Percentiles rank a stretch among this genome's conserved stretches.
Conservation (phyloP, 2,113 vertebrate genomes). For the Copsychus sechellarum region DNA sequence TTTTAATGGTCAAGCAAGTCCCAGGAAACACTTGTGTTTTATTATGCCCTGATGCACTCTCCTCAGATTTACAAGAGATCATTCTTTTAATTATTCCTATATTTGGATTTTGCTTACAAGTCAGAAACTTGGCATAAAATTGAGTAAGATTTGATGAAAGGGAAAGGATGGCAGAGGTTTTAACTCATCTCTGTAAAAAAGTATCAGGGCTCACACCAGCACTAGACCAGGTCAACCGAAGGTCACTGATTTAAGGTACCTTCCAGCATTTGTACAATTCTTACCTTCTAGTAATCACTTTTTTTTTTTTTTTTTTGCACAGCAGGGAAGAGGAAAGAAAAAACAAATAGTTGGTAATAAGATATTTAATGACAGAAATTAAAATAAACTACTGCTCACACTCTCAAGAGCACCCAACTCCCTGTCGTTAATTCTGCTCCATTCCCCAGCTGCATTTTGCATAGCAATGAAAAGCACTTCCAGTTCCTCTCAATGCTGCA, state of each 20-base stretch:
- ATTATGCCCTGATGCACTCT: background rate
- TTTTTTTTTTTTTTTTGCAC: background rate
- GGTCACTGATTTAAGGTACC: slow-evolving; percentile 20
- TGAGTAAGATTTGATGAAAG: background rate
- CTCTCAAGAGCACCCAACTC: background rate
- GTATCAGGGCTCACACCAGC: background rate
- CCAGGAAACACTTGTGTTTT: background rate
- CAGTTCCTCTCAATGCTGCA: background rate
- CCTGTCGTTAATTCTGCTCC: background rate
- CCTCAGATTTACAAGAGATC: background rate
- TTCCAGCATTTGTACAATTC: slow-evolving; percentile 13
- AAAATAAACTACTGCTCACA: slow-evolving; percentile 35
- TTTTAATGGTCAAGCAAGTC: background rate
- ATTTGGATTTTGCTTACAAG: background rate
- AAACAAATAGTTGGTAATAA: slow-evolving; percentile 43
- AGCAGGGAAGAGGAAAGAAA: background rate
- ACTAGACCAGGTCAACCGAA: background rate
- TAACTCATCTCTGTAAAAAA: background rate
- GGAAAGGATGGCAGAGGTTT: background rate
- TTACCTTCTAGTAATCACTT: background rate
- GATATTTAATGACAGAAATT: slow-evolving; percentile 54
- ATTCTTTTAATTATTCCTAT: background rate
- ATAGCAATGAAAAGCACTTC: slow-evolving; percentile 31
- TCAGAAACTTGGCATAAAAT: background rate
- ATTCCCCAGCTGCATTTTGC: slow-evolving; percentile 6